Evolutionary conservation across 53 echinoderm and acorn worm genomes (phyloP).

Genomic region (Temnopleurus reevesii): DNA sequence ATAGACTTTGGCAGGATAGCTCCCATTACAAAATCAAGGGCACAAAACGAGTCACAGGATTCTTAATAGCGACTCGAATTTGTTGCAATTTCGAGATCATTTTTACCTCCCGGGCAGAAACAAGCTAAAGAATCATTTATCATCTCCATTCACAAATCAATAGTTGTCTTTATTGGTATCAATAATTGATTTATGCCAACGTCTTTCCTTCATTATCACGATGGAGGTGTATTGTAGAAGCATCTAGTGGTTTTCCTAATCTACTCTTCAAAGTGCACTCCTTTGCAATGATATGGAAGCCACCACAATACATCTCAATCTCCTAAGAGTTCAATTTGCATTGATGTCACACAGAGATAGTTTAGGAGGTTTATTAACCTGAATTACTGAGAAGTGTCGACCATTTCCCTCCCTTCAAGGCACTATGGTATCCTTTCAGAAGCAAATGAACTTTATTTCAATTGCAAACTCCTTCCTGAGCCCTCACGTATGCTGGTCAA

Average conservation of each 20-base stretch:
- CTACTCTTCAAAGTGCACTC: not conserved
- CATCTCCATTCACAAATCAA: not conserved
- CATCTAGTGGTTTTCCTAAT: not conserved
- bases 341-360: not conserved
- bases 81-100: conserved; percentile 49
- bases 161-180: not conserved
- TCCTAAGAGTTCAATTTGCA: not conserved
- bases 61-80: conserved; percentile 38
- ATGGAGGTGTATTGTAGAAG: not conserved
- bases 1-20: not conserved
- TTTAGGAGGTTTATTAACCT: not conserved
- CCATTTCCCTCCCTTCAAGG: not conserved
- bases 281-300: not conserved
- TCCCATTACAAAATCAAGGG: not conserved
- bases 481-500: too few species aligned
- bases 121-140: not conserved
- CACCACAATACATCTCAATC: not conserved
- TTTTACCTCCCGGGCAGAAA: conserved; percentile 36
- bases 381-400: not conserved
- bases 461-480: too few species aligned
- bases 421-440: not conserved
- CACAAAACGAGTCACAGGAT: not conserved
- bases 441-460: not conserved
- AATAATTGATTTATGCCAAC: conserved; percentile 36
- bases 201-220: not conserved